Evolutionary conservation across 2,888 invertebrate species (phyloP).

Genomic region (Chironomus riparius): DNA sequence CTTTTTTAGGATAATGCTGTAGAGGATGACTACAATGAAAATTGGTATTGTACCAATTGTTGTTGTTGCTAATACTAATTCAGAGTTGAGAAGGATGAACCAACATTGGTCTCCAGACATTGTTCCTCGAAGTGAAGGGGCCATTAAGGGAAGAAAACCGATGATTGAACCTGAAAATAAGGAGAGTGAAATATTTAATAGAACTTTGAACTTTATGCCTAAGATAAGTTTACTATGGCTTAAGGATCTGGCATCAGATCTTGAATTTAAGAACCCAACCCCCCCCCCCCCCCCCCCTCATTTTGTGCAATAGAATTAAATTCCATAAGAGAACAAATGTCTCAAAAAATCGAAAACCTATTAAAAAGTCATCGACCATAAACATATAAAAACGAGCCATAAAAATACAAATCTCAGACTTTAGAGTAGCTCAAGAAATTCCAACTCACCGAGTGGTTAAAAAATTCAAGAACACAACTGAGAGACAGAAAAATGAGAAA

Average conservation of each 20-base stretch:
- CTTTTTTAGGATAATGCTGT: slow-evolving; percentile 49
- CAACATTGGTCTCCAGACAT: slow-evolving; percentile 48
- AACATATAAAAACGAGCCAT: not conserved
- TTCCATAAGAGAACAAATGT: no score
- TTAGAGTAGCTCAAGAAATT: not conserved
- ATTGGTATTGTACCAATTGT: slow-evolving; percentile 48
- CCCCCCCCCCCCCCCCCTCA: no score
- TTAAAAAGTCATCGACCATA: not conserved
- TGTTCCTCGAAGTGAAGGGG: slow-evolving; percentile 46
- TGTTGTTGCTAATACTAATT: slow-evolving; percentile 48
- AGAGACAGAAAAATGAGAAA: not conserved
- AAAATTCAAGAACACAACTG: not conserved
- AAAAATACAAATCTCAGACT: not conserved
- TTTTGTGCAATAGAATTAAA: no score
- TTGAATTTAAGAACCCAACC: no score
- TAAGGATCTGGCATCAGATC: no score
- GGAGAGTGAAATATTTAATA: no score
- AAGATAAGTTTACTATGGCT: no score
- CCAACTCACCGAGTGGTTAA: not conserved
- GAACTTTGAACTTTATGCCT: no score
- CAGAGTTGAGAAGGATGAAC: slow-evolving; percentile 48
- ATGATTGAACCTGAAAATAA: slow-evolving; percentile 44
- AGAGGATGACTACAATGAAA: slow-evolving; percentile 43
- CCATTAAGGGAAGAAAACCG: slow-evolving; percentile 52
- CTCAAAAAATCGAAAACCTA: not conserved